Evolutionary conservation across 2,888 invertebrate species (phyloP), one percentile per base, ranked within the genome.

Genomic region (Leptura quadrifasciata): DNA sequence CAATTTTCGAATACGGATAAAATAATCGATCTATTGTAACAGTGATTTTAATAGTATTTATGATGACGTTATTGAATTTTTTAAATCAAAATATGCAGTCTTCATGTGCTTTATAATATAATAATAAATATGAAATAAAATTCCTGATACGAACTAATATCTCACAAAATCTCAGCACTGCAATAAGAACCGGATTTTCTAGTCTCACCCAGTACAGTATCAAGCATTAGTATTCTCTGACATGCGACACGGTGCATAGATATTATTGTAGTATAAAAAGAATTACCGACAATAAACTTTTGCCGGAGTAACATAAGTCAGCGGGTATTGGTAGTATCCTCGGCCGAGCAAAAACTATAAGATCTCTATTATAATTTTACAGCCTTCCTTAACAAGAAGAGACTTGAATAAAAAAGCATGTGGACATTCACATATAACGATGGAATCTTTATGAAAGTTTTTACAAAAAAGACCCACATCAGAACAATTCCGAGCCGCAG

Each of bases 401-500:
- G 39, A 24, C 24, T 54, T 47, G 57, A 12, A 57, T 73, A 65
- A 73, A 73, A 73, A 73, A 65, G 47, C 73, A 55, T 31, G 73
- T 60, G 73, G 73, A 73, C 73, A 73, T 73, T 60, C 73, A 65
- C 73, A 65, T 73, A 73, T 73, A 73, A 72, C 82, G 80, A 83
- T 81, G 81, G 82, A 79, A 83, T 83, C 82, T 83, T 85, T 85
- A 85, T 85, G 83, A 83, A 84, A 84, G 83, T 79, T 77, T 78
- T 52, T 27, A 76, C 84, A 85, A 85, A 86, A 86, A 86, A 85
- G 86, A 85, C 86, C 85, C 84, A 84, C 85, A 84, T 82, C 84
- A 84, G 84, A 39, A 39, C 60, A 61, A 71, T 71, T 61, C 71
- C 47, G 79, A 77, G 74, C 80, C 79, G 82, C 76, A 79, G 85